Base-by-base conservation (phyloP, 1,140 invertebrate genomes). In the Drosophila persimilis region DNA sequence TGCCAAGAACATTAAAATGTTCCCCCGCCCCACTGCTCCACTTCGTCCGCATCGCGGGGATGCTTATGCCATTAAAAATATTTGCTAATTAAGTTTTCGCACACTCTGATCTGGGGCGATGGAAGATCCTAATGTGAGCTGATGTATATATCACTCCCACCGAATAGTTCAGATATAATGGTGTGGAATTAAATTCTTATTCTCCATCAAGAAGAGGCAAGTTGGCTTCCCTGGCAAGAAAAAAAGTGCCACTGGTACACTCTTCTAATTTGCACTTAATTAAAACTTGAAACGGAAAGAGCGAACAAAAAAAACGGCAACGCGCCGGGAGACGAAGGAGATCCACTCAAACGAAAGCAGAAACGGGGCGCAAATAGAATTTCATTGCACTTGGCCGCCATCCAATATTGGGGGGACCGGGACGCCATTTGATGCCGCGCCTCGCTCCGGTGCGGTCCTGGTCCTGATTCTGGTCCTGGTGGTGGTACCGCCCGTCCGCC, bases 191-290 rank as follows among this genome's bases (percentile, higher is more conserved):
- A 52, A 52, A 31, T 52, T 13, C 8, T 15, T 29, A 52, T 52
- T 58, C 43, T 31, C 43, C 26, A 3, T 11, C 1, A 3, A 39
- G 7, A 2, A 2, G 20, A 20, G 20, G 20, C 20, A 20, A 35
- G 35, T 67, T 26, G 31, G 48, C 63, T 17, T 22, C 15, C 51
- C 5, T 22, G 3, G 20, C 26, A 39, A 53, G 44, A 50, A 24
- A 48, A 51, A 67, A 80, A 54, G 11, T 5, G 11, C 8, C 4
- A 0, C 69, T 26, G 63, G 8, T 47, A 69, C 74, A 75, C 83
- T 70, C 66, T 66, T 76, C 67, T 72, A 88, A 86, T 83, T 86
- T 83, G 75, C 78, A 88, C 83, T 86, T 86, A 86, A 88, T 86
- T 86, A 86, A 86, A 86, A 86, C 74, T 78, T 54, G 51, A 70